phyloP scores from a whole-genome alignment of 64 coral and sea anemone species.

The Stylophora pistillata region DNA sequence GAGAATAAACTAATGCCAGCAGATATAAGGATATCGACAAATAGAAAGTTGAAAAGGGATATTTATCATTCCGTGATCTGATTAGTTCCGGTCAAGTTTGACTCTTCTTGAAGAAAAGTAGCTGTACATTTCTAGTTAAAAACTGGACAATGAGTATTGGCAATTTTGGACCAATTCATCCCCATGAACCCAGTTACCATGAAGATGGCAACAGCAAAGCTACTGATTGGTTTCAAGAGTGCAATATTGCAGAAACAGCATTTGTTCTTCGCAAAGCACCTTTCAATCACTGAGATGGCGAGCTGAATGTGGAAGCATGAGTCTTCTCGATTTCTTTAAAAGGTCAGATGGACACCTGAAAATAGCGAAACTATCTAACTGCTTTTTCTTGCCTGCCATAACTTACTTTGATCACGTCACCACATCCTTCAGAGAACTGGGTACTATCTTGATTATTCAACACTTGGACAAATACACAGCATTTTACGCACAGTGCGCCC shows the following conservation, averaged over 20 bases:
- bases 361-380: constrained; percentile 61
- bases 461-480: constrained; percentile 48
- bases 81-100: no score
- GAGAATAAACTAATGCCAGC: no score
- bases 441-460: constrained; percentile 46
- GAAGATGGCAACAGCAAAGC: constrained; percentile 12
- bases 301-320: constrained; percentile 41
- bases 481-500: constrained; percentile 41
- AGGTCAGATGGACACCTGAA: constrained; percentile 51
- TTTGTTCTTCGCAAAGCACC: constrained; percentile 49
- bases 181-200: no score
- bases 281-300: constrained; percentile 43
- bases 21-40: no score
- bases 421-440: not conserved
- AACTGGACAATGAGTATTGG: constrained; percentile 55
- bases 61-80: no score
- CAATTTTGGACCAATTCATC: constrained; percentile 34
- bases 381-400: not conserved
- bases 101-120: constrained; percentile 16
- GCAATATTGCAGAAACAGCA: constrained; percentile 35
- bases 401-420: constrained; percentile 26
- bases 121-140: constrained; percentile 41
- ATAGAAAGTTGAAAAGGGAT: no score
- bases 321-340: constrained; percentile 50
- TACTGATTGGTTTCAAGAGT: constrained; percentile 24